Evolutionary conservation across 2,888 invertebrate species (phyloP).

Genomic region (Trachelus stipa): DNA sequence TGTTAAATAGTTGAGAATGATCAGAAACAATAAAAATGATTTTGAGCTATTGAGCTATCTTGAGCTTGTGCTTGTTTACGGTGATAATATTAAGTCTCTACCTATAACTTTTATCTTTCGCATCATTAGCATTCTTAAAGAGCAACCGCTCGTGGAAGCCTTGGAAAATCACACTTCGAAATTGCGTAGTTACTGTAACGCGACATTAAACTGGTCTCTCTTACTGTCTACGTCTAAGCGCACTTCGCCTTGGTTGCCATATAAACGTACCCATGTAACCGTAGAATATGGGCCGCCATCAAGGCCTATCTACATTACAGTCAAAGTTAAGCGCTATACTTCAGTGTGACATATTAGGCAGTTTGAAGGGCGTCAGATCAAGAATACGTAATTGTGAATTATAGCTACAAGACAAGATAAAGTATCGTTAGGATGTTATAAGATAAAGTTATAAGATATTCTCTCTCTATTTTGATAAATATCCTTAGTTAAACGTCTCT

Average conservation of each 20-base stretch:
- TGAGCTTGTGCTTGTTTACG: neutral
- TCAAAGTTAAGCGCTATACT: neutral
- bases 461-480: neutral
- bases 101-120: neutral
- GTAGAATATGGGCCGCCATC: conserved; percentile 32
- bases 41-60: neutral
- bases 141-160: neutral
- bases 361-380: neutral
- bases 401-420: neutral
- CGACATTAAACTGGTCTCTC: neutral
- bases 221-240: neutral
- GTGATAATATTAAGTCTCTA: neutral
- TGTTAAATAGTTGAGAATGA: too few relatives aligned
- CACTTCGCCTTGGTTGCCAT: neutral
- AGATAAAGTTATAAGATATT: neutral
- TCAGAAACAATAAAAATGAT: neutral
- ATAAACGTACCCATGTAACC: neutral
- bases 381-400: neutral
- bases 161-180: neutral
- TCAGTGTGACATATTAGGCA: neutral
- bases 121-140: neutral
- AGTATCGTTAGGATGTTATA: neutral
- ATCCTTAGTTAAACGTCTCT: neutral
- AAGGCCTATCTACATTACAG: conserved; percentile 31
- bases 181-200: neutral